phyloP scores from a whole-genome alignment of 2,797 vertebrate genomes.

The Hypotaenidia philippensis region DNA sequence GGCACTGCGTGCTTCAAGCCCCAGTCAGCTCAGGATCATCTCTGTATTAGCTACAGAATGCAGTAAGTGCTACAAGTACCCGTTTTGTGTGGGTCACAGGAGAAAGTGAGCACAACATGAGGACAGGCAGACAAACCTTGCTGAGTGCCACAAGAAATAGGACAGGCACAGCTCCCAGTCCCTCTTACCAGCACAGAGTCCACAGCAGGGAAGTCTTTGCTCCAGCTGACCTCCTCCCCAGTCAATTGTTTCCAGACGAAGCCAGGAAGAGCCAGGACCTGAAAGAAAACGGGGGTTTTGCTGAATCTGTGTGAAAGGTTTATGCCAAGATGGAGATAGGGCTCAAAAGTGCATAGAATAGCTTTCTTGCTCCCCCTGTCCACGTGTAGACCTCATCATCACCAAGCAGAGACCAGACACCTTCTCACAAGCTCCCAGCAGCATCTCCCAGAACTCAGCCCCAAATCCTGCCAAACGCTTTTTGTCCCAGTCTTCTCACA shows the following conservation, averaged over 20 bases:
- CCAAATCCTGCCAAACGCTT: background rate
- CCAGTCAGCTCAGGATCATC: background rate
- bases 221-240: constrained; percentile 95
- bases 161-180: background rate
- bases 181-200: constrained; percentile 93
- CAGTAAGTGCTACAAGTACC: background rate
- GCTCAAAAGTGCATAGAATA: background rate
- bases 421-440: background rate
- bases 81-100: background rate
- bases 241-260: constrained; percentile 97
- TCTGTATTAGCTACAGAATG: background rate
- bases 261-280: constrained; percentile 96
- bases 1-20: background rate
- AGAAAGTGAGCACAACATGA: background rate
- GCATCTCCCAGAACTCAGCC: background rate
- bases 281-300: background rate
- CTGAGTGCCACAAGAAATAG: background rate
- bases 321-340: background rate
- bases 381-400: background rate
- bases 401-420: background rate
- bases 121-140: background rate
- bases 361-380: background rate
- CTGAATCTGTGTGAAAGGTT: background rate
- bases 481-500: background rate
- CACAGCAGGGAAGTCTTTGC: constrained; percentile 94